These are phyloP conservation scores for Manduca sexta DNA, from an alignment of 1,140 invertebrate species.

Conservation along the genomic window DNA sequence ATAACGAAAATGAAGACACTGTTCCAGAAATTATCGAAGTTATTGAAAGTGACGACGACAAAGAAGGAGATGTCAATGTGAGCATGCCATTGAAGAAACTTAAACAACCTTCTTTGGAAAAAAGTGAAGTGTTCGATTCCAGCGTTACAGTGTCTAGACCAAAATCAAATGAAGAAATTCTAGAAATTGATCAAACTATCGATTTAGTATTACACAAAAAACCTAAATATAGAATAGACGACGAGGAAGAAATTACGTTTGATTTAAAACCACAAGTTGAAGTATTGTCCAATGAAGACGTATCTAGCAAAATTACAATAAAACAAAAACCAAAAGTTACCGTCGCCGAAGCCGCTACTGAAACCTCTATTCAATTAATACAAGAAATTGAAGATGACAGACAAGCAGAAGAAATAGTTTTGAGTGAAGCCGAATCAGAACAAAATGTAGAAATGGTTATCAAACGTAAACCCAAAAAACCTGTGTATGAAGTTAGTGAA, in stretches of 20 bases:
- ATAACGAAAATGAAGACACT: conserved; percentile 75
- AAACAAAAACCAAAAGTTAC: conserved; percentile 77
- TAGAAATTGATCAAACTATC: conserved; percentile 65
- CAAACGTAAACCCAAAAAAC: conserved; percentile 67
- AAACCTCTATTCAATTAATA: conserved; percentile 80
- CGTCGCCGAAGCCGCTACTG: conserved; percentile 79
- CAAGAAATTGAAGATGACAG: conserved; percentile 79
- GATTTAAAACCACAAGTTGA: conserved; percentile 67
- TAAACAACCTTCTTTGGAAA: conserved; percentile 20
- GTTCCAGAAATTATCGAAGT: conserved; percentile 80
- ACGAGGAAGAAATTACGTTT: conserved; percentile 76
- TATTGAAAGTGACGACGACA: conserved; percentile 79
- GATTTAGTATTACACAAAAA: conserved; percentile 75
- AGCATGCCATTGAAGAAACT: conserved; percentile 46
- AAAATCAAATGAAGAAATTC: conserved; percentile 18
- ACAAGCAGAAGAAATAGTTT: conserved; percentile 56
- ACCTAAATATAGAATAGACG: conserved; percentile 36
- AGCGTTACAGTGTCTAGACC: conserved; percentile 41
- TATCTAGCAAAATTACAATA: conserved; percentile 84
- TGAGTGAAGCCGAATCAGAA: conserved; percentile 63
- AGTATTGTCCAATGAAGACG: conserved; percentile 82
- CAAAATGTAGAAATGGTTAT: conserved; percentile 73
- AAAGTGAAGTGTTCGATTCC: conserved; percentile 35
- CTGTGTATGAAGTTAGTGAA: conserved; percentile 72
- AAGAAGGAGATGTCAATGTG: conserved; percentile 71